phyloP scores from a whole-genome alignment of 2,797 vertebrate genomes.

The Euphonia xanthogaster region DNA sequence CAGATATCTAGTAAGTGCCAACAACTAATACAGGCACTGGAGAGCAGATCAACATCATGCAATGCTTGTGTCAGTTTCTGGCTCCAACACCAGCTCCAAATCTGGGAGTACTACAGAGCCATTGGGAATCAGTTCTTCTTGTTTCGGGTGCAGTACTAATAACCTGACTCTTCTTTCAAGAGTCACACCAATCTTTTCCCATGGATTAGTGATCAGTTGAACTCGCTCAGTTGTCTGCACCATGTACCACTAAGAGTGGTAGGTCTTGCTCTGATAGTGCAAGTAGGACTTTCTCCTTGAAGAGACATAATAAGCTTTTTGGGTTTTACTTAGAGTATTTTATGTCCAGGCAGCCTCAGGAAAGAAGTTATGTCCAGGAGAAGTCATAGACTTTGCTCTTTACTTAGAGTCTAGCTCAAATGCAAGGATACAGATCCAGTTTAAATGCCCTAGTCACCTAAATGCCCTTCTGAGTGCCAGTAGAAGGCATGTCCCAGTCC shows the following conservation, averaged over 20 bases:
- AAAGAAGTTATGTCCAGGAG: background rate
- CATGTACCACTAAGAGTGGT: rapidly evolving
- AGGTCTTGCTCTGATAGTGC: background rate
- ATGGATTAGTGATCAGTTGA: too few relatives aligned
- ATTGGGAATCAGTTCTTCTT: background rate
- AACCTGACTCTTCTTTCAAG: background rate
- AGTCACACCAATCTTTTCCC: background rate
- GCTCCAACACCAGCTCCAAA: background rate
- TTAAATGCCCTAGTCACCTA: background rate
- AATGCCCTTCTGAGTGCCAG: background rate
- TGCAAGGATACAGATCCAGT: background rate
- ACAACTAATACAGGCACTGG: background rate
- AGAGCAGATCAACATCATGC: background rate
- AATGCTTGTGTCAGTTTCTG: background rate
- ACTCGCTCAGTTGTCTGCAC: background rate
- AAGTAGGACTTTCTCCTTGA: background rate
- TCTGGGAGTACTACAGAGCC: background rate
- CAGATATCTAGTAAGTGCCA: background rate
- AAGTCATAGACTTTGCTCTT: background rate
- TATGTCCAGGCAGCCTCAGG: background rate
- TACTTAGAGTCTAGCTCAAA: background rate
- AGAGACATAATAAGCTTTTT: background rate
- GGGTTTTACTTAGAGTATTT: background rate
- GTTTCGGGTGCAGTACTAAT: background rate
- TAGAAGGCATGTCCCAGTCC: background rate